These are phyloP conservation scores for Chiroxiphia lanceolata DNA, from an alignment of 2,797 vertebrate genomes.

Conservation along the genomic window DNA sequence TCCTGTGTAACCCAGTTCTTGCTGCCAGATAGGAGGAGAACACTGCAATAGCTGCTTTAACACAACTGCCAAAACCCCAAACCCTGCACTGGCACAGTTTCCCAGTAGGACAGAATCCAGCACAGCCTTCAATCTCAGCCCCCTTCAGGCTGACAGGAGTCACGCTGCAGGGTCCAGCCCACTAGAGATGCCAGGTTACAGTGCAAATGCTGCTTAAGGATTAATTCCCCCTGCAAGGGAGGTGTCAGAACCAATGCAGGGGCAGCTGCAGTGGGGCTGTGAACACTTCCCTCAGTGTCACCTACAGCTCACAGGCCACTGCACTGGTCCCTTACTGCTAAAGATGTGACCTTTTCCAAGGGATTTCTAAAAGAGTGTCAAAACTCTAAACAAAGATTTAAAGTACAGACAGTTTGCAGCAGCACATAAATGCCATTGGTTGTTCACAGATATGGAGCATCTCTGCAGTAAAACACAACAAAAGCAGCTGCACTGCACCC, in stretches of 20 bases:
- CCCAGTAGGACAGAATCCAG: not conserved
- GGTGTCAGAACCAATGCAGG: not conserved
- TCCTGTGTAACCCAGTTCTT: not conserved
- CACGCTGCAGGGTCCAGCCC: not conserved
- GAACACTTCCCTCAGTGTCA: not conserved
- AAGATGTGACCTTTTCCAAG: not conserved
- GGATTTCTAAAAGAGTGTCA: not conserved
- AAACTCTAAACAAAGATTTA: not conserved
- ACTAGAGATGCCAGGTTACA: not conserved
- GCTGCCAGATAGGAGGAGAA: constrained; percentile 14
- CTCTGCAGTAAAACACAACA: not conserved
- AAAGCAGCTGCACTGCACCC: not conserved
- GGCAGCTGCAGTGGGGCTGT: not conserved
- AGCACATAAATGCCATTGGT: not conserved
- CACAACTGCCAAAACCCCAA: not conserved
- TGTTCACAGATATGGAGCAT: not conserved
- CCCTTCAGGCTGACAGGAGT: not conserved
- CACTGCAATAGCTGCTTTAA: not conserved
- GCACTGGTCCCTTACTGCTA: not conserved
- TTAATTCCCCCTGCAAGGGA: not conserved
- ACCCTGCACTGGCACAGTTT: not conserved
- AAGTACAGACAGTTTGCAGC: not conserved
- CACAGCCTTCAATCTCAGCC: not conserved
- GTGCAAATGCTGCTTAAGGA: not conserved
- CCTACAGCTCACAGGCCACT: not conserved